Conservation (phyloP, 2,797 vertebrate species). For the Paedocypris micromegethes region DNA sequence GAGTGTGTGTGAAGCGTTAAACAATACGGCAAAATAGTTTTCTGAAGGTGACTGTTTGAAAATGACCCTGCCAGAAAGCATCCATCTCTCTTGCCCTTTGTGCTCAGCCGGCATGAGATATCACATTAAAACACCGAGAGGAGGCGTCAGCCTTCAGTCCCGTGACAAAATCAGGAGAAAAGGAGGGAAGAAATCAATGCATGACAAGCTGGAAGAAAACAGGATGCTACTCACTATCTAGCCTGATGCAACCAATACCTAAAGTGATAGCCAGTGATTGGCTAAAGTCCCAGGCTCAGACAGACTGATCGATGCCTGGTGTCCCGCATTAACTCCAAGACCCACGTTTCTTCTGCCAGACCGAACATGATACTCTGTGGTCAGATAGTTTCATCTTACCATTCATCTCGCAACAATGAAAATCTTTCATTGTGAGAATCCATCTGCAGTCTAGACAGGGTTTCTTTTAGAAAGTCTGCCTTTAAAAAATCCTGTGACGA, state of each 20-base stretch:
- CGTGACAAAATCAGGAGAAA: conserved; percentile 37
- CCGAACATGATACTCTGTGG: conserved; percentile 30
- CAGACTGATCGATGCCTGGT: conserved; percentile 40
- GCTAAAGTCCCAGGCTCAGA: conserved; percentile 37
- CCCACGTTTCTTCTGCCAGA: conserved; percentile 23
- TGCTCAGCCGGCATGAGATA: conserved; percentile 8
- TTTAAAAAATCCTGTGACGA: neutral
- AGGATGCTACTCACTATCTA: conserved; percentile 31
- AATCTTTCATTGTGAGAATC: conserved; percentile 13
- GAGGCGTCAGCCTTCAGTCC: conserved; percentile 40
- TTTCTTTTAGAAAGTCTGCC: neutral
- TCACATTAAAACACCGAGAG: conserved; percentile 23
- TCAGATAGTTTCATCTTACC: conserved; percentile 27
- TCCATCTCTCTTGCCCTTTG: conserved; percentile 3
- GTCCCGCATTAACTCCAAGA: conserved; percentile 32
- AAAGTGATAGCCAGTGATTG: conserved; percentile 38
- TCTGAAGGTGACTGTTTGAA: conserved; percentile 30
- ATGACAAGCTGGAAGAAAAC: conserved; percentile 45
- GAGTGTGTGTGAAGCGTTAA: conserved; percentile 14
- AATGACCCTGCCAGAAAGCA: conserved; percentile 17
- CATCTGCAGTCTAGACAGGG: conserved; percentile 10
- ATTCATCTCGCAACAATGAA: conserved; percentile 23
- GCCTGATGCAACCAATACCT: conserved; percentile 44
- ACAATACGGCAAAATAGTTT: conserved; percentile 27
- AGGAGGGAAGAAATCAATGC: conserved; percentile 44